Conservation (phyloP, 2,113 vertebrate species). For the Psilopogon haemacephalus region DNA sequence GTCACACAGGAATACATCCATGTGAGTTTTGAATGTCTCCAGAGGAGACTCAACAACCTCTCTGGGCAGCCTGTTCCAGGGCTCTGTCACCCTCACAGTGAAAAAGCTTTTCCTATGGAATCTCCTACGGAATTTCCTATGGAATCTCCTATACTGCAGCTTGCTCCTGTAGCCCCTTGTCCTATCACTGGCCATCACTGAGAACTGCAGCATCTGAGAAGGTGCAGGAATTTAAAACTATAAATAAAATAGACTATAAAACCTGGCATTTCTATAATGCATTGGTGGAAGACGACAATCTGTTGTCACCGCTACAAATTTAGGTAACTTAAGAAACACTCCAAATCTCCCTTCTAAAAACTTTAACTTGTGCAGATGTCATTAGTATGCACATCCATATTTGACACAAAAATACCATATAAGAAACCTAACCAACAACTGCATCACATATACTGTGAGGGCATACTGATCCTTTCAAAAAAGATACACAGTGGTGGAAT, state of each 20-base stretch:
- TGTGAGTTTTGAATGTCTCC: too few species aligned
- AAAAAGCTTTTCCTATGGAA: too few species aligned
- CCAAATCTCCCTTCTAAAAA: not conserved
- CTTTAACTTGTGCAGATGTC: not conserved
- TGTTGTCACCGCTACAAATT: not conserved
- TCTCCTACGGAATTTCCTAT: too few species aligned
- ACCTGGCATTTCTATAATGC: not conserved
- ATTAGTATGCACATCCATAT: not conserved
- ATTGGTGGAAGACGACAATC: not conserved
- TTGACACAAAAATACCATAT: not conserved
- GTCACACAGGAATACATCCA: too few species aligned
- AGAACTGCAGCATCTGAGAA: not conserved
- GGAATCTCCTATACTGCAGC: too few species aligned
- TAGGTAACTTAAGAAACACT: not conserved
- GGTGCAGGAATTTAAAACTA: not conserved
- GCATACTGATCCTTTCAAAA: fast-evolving
- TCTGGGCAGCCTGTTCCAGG: too few species aligned
- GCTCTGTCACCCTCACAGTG: too few species aligned
- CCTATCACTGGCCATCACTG: not conserved
- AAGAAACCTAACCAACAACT: not conserved
- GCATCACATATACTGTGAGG: not conserved
- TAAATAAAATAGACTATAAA: not conserved
- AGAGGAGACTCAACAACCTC: too few species aligned
- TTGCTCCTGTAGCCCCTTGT: too few species aligned
- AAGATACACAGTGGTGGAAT: not conserved